Base-by-base conservation (phyloP, 2,888 invertebrate species). In the Philereme transversata region DNA sequence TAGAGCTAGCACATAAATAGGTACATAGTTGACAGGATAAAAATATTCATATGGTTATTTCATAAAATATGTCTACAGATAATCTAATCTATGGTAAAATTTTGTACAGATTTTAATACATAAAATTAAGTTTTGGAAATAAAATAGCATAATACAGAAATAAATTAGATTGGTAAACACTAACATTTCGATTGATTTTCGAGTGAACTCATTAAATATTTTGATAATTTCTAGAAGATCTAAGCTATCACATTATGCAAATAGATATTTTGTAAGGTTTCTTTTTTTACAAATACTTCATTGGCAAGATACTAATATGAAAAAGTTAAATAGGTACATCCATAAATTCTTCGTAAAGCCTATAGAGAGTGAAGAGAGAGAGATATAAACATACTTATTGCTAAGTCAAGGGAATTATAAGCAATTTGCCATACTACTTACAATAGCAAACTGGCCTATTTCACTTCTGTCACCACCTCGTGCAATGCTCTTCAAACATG, bases 321-420 rank as follows among this genome's bases (percentile, higher is more conserved):
- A 77, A 79, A 76, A 77, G 22, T 77, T 81, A 79, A 76, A 76
- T 75, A 79, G 80, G 76, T 84, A 83, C 76, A 81, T 82, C 75
- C 73, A 80, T 84, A 83, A 85, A 87, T 84, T 86, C 79, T 77
- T 83, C 73, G 74, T 86, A 83, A 79, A 83, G 79, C 84, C 78
- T 86, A 88, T 86, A 90, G 88, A 89, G 89, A 90, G 88, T 87
- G 85, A 86, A 86, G 79, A 84, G 73, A 84, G 83, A 89, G 86
- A 90, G 86, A 90, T 86, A 89, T 84, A 86, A 82, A 83, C 80
- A 81, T 73, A 61, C 50, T 54, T 76, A 79, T 82, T 79, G 84
- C 82, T 81, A 78, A 78, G 75, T 77, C 71, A 79, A 78, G 72
- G 79, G 77, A 80, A 77, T 77, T 73, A 72, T 77, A 70, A 86